These are phyloP conservation scores for Crocuta crocuta DNA, from an alignment of 2,113 vertebrate species.

Conservation along the genomic window DNA sequence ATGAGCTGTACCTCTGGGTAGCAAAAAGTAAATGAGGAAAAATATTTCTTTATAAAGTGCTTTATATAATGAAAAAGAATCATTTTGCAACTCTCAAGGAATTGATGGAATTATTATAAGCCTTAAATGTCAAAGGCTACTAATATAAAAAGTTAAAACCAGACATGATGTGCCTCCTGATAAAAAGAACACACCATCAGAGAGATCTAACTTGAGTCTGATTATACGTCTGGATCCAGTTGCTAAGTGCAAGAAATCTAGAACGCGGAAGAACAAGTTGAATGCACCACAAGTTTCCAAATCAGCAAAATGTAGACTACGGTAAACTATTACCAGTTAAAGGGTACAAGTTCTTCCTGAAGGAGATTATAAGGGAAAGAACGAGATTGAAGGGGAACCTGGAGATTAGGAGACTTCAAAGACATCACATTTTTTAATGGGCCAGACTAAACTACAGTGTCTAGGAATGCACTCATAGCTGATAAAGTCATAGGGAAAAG, in stretches of 20 bases:
- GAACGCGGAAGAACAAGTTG: neutral
- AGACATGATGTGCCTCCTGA: neutral
- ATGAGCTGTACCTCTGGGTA: neutral
- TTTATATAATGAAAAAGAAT: neutral
- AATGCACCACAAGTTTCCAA: neutral
- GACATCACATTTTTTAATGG: neutral
- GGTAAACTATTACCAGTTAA: neutral
- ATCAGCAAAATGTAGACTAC: neutral
- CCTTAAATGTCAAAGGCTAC: neutral
- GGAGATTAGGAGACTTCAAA: neutral
- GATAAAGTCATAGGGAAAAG: neutral
- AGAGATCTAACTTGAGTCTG: neutral
- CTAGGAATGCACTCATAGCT: neutral
- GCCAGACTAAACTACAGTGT: neutral
- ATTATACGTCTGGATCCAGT: neutral
- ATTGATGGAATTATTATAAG: neutral
- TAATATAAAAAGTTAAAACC: neutral
- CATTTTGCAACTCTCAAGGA: neutral
- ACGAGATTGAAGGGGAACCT: neutral
- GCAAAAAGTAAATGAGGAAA: neutral
- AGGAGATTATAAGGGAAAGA: neutral
- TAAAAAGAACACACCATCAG: neutral
- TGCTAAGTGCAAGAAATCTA: neutral
- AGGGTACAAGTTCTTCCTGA: neutral
- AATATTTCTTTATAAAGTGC: neutral